A percentile compares a stretch with the other conserved stretches of the same genome.
These are phyloP conservation scores for Tonatia bakeri DNA, from an alignment of 2,113 vertebrate genomes.

Conservation along the genomic window DNA sequence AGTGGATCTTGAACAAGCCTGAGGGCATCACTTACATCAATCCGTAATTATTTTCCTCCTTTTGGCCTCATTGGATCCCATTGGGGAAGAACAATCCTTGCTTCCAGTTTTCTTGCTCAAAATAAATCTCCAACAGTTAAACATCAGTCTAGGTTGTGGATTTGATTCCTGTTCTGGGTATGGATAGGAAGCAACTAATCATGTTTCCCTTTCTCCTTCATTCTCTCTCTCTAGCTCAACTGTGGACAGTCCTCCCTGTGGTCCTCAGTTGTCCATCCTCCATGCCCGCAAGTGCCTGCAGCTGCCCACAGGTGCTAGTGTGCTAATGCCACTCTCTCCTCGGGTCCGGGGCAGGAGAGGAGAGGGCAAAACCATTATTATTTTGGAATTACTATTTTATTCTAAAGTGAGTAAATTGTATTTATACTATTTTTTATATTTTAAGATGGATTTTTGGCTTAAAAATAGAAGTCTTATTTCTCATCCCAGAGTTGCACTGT, in stretches of 20 bases:
- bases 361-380: no score
- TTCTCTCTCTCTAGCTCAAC: no score
- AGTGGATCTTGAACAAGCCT: slow-evolving; percentile 76
- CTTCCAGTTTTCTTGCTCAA: slow-evolving; percentile 63
- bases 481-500: not conserved
- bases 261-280: no score
- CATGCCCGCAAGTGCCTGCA: no score
- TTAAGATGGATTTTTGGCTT: not conserved
- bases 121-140: slow-evolving; percentile 74
- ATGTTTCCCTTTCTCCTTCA: no score
- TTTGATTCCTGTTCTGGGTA: no score
- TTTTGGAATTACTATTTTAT: not conserved
- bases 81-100: slow-evolving; percentile 49
- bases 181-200: no score
- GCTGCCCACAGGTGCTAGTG: no score
- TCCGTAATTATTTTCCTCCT: slow-evolving; percentile 71
- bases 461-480: not conserved
- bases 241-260: no score
- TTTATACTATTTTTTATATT: not conserved
- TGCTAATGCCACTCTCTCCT: no score
- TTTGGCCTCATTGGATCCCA: slow-evolving; percentile 61
- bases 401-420: not conserved
- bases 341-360: no score
- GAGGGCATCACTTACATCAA: slow-evolving; percentile 81
- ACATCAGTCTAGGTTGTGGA: slow-evolving; percentile 77